These are phyloP conservation scores for Enteromius fasciolatus DNA, from an alignment of 2,797 vertebrate species.

Conservation along the genomic window DNA sequence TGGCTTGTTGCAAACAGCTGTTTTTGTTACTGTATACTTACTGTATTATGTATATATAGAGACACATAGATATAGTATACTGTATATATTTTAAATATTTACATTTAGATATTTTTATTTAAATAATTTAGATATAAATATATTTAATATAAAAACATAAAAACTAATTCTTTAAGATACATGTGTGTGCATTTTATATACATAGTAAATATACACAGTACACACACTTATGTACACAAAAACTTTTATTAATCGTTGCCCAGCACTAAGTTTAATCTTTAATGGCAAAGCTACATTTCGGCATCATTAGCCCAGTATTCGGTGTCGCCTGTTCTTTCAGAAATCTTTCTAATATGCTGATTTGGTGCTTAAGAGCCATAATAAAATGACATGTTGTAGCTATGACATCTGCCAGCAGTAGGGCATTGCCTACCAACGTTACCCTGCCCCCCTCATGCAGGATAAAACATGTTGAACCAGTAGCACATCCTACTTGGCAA, in stretches of 20 bases:
- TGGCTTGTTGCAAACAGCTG: neutral
- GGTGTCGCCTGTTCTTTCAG: neutral
- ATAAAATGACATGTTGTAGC: neutral
- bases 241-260: too few relatives aligned
- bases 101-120: too few relatives aligned
- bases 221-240: too few relatives aligned
- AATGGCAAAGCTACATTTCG: neutral
- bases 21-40: too few relatives aligned
- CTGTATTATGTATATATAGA: too few relatives aligned
- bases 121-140: neutral
- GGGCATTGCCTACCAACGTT: neutral
- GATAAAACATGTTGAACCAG: neutral
- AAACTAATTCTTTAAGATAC: too few relatives aligned
- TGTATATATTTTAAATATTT: too few relatives aligned
- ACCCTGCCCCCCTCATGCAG: neutral
- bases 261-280: too few relatives aligned
- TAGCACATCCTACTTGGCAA: neutral
- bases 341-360: neutral
- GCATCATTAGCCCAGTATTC: neutral
- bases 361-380: neutral
- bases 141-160: neutral
- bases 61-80: too few relatives aligned
- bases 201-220: too few relatives aligned
- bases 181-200: too few relatives aligned
- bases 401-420: neutral